phyloP scores from a whole-genome alignment of 2,797 vertebrate species.

The Enteromius treurensis region DNA sequence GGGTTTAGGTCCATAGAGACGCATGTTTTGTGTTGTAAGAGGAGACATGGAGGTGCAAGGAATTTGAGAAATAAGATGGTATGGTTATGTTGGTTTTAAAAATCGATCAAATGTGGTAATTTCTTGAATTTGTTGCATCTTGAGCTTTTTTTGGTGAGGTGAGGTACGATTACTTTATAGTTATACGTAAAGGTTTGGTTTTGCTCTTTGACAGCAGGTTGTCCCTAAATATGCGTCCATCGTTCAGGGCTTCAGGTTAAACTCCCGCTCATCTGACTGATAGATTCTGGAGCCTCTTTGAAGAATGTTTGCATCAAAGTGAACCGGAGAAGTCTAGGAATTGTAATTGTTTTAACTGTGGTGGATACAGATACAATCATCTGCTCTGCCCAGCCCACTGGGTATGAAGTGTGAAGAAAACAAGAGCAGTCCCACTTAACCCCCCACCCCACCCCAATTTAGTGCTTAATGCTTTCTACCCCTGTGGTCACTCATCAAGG shows the following conservation, averaged over 20 bases:
- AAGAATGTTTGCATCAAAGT: conserved; percentile 69
- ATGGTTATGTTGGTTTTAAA: neutral
- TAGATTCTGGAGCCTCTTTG: conserved; percentile 69
- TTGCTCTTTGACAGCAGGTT: conserved; percentile 54
- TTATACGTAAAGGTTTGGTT: conserved; percentile 69
- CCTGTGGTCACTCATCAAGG: conserved; percentile 75
- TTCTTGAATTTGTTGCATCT: neutral
- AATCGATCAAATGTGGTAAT: too few relatives aligned
- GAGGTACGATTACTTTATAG: conserved; percentile 57
- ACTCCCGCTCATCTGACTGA: conserved; percentile 65
- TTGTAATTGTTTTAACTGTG: conserved; percentile 83
- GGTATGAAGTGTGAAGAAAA: conserved; percentile 74
- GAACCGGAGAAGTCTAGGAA: conserved; percentile 63
- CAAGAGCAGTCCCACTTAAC: conserved; percentile 37
- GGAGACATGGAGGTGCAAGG: conserved; percentile 56
- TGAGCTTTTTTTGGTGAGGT: neutral
- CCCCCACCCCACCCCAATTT: conserved; percentile 58
- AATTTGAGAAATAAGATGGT: neutral
- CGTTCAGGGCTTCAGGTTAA: conserved; percentile 56
- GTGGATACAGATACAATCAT: conserved; percentile 84
- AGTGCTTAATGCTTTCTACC: conserved; percentile 73
- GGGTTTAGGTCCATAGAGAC: conserved; percentile 43
- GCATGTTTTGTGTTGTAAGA: conserved; percentile 55
- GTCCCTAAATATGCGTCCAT: conserved; percentile 71
- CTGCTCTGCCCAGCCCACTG: conserved; percentile 78